Percentiles rank a stretch among this genome's conserved stretches.
Evolutionary conservation across 92 coral and sea anemone species (phyloP).

Genomic region (Zoanthus sociatus): DNA sequence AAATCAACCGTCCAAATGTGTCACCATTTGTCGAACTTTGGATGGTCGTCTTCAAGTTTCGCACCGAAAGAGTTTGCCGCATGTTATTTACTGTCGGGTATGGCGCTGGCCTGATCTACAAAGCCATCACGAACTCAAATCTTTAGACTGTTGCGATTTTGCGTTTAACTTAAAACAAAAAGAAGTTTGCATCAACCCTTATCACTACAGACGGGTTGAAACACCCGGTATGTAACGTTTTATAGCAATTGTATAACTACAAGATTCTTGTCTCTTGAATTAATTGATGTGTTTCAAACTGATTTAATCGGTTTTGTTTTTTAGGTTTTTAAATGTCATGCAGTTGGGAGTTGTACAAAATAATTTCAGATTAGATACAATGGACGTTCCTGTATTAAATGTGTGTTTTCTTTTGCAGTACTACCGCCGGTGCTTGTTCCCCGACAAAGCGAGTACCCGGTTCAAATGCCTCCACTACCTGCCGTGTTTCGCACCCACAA

Average conservation of each 20-base stretch:
- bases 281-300: background rate
- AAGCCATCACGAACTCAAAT: conserved; percentile 44
- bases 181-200: conserved; percentile 45
- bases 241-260: background rate
- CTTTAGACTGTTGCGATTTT: conserved; percentile 37
- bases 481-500: conserved; percentile 31
- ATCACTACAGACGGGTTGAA: conserved; percentile 47
- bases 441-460: conserved; percentile 38
- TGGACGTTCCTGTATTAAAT: background rate
- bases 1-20: conserved; percentile 22
- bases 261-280: background rate
- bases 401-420: conserved; percentile 8
- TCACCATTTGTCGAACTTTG: conserved; percentile 30
- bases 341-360: background rate
- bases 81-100: conserved; percentile 41
- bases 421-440: conserved; percentile 43
- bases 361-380: background rate
- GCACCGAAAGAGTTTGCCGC: conserved; percentile 44
- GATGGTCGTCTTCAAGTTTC: conserved; percentile 50
- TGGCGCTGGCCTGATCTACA: conserved; percentile 51
- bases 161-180: conserved; percentile 44
- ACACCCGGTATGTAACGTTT: conserved; percentile 36
- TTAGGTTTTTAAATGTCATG: background rate
- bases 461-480: conserved; percentile 40
- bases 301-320: background rate